Evolutionary conservation across 1,140 invertebrate genomes (phyloP), one percentile per base, ranked within the genome.

Genomic region (Tetragnatha versicolor): DNA sequence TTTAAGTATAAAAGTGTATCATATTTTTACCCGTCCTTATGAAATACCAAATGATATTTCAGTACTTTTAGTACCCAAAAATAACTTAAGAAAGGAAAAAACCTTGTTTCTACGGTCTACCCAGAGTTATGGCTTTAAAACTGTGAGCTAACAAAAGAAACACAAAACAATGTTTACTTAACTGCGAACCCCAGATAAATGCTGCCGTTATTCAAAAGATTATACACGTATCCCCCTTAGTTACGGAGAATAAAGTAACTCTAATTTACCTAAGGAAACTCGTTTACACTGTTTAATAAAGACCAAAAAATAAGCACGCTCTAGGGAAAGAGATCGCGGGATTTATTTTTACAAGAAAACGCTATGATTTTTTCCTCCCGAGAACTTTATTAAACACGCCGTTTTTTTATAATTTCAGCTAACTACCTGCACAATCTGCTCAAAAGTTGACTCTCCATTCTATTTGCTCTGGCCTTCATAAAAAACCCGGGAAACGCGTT

Each of bases 251-350:
- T 27, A 58, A 58, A 58, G 29, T 58, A 58, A 58, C 35, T 58
- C 55, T 58, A 58, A 58, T 58, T 58, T 58, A 58, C 55, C n/a
- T 33, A 58, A n/a, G 55, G 35, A 58, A 58, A 58, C 55, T 58
- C 55, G 29, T 58, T 58, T 58, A 58, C 35, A 31, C 55, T 7
- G 31, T 31, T 58, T 58, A 58, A 58, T 58, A 31, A 58, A 58
- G 17, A n/a, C 35, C 31, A 58, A 58, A 58, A 58, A 58, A 58
- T 58, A 33, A 58, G 35, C 55, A 58, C 10, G 55, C 55, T 58
- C 55, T 35, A 33, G 55, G 55, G 29, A 58, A 58, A 20, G 31
- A 58, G 29, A 14, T 31, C 55, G 29, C 22, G 35, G 17, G n/a
- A 58, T 58, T 58, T 58, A 58, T 58, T 58, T n/a, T 58, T 58